Percentiles rank a stretch among this genome's conserved stretches.
Evolutionary conservation across 2,888 invertebrate species (phyloP).

Genomic region (Standfussiana lucernea): DNA sequence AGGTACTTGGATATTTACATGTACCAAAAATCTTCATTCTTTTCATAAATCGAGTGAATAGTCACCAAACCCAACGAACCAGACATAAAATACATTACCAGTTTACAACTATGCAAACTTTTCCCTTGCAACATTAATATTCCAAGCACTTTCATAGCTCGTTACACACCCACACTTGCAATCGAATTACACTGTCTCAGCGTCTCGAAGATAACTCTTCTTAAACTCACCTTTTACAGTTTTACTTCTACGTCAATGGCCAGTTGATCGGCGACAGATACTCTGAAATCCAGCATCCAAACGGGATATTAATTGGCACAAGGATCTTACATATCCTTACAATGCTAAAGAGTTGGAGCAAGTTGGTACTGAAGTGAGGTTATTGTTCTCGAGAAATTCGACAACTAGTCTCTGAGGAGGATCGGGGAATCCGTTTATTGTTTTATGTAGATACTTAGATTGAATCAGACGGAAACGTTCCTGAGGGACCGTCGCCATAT

Average conservation of each 20-base stretch:
- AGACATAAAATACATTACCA: background rate
- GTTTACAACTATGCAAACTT: slow-evolving; percentile 5
- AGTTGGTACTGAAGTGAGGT: slow-evolving; percentile 25
- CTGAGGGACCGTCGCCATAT: slow-evolving; percentile 7
- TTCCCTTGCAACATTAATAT: slow-evolving; percentile 34
- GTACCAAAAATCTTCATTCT: background rate
- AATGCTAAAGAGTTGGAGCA: background rate
- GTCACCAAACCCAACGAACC: background rate
- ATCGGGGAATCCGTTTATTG: slow-evolving; percentile 46
- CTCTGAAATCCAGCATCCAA: slow-evolving; percentile 19
- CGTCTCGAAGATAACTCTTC: slow-evolving; percentile 16
- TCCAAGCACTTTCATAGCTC: slow-evolving; percentile 24
- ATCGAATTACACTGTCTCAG: slow-evolving; percentile 20
- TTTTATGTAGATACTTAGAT: slow-evolving; percentile 53
- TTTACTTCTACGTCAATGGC: slow-evolving; percentile 15
- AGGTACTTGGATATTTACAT: background rate
- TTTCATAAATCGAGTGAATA: background rate
- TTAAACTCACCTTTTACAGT: background rate
- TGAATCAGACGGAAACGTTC: slow-evolving; percentile 31
- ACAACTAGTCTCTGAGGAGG: slow-evolving; percentile 49
- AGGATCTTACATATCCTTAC: slow-evolving; percentile 34
- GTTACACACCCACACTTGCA: slow-evolving; percentile 8
- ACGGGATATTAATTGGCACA: slow-evolving; percentile 46
- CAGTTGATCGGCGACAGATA: slow-evolving; percentile 15
- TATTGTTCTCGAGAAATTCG: slow-evolving; percentile 50